These are phyloP conservation scores for Trichosurus vulpecula DNA, from an alignment of 2,797 vertebrate species.

Conservation along the genomic window DNA sequence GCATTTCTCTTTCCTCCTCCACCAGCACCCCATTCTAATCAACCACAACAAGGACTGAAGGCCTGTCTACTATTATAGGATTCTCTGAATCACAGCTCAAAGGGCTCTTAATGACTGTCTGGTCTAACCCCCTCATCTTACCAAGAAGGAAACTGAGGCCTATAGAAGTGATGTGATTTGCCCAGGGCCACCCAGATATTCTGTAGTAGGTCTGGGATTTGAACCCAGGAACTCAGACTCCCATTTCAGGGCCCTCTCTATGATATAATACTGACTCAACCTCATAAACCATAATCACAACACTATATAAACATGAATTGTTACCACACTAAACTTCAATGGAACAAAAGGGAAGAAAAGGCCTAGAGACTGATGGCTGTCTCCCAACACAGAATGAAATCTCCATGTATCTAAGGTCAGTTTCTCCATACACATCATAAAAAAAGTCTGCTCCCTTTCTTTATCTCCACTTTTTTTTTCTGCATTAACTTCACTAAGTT, in stretches of 20 bases:
- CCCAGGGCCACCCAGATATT: neutral
- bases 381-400: neutral
- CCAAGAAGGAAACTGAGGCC: neutral
- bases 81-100: too few relatives aligned
- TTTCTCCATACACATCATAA: conserved; percentile 56
- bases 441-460: conserved; percentile 62
- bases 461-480: conserved; percentile 52
- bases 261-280: neutral
- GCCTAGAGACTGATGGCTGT: neutral
- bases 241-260: neutral
- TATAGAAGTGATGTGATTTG: neutral
- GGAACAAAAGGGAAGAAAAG: neutral
- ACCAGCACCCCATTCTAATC: neutral
- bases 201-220: neutral
- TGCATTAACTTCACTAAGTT: conserved; percentile 74
- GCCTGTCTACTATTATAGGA: too few relatives aligned
- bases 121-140: neutral
- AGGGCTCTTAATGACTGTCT: too few relatives aligned
- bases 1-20: neutral
- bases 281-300: neutral
- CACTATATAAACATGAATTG: neutral
- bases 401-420: neutral
- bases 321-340: neutral
- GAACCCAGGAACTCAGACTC: neutral
- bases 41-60: neutral